Conservation (phyloP, 23 tunicate genomes). For the Pegea sp. region DNA sequence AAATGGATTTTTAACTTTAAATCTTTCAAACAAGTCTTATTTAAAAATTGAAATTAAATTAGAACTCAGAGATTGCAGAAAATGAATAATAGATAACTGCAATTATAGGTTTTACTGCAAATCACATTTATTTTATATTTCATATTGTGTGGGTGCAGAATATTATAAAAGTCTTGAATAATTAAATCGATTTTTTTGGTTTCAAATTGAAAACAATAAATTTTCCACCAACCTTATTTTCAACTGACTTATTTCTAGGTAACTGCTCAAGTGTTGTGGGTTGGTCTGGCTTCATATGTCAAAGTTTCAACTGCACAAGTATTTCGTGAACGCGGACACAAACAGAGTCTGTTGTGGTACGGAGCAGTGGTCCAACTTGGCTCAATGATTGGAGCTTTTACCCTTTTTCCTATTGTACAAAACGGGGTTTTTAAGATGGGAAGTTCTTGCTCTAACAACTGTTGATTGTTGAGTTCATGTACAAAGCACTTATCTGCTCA, state of each 20-base stretch:
- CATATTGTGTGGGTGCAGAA: no score
- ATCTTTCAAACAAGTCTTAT: no score
- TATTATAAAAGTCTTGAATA: background rate
- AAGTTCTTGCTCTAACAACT: background rate
- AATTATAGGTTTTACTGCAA: no score
- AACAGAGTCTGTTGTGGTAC: conserved; percentile 64
- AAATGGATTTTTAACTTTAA: no score
- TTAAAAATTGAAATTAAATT: no score
- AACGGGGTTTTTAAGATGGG: background rate
- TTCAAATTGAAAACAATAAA: background rate
- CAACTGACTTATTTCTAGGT: conserved; percentile 45
- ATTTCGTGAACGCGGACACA: conserved; percentile 32
- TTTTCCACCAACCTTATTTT: background rate
- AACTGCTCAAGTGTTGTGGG: conserved; percentile 39
- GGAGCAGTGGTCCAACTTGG: conserved; percentile 82
- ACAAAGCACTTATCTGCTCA: no score
- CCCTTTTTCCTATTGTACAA: conserved; percentile 44
- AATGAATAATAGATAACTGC: no score
- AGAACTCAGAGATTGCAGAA: no score
- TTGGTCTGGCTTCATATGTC: conserved; percentile 41
- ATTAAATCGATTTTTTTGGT: background rate
- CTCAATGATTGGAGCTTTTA: conserved; percentile 50
- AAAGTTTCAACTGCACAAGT: conserved; percentile 78
- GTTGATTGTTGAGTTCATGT: no score
- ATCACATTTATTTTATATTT: no score